Conservation (phyloP, 2,113 vertebrate genomes). For the Erythrocercus mccallii region DNA sequence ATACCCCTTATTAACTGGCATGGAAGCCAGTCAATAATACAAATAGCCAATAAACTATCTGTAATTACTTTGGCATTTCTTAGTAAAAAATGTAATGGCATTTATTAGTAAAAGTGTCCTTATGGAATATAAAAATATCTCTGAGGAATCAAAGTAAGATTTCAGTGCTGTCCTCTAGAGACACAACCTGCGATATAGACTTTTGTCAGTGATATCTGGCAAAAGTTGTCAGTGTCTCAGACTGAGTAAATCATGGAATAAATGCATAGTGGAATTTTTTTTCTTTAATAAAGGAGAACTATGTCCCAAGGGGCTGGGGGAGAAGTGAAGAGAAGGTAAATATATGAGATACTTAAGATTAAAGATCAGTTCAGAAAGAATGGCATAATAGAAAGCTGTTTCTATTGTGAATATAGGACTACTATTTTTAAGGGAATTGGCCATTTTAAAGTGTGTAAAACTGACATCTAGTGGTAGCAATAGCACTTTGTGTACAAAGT, state of each 20-base stretch:
- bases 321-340: not conserved
- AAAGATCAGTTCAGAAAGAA: not conserved
- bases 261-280: not conserved
- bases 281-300: not conserved
- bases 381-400: not conserved
- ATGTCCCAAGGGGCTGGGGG: not conserved
- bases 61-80: not conserved
- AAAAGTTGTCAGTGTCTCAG: not conserved
- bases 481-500: not conserved
- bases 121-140: not conserved
- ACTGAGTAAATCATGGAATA: not conserved
- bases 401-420: not conserved
- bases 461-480: slow-evolving; percentile 62
- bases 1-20: not conserved
- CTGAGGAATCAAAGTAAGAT: not conserved
- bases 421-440: not conserved
- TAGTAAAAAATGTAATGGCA: not conserved
- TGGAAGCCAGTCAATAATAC: not conserved
- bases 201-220: not conserved
- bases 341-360: not conserved
- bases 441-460: slow-evolving; percentile 11
- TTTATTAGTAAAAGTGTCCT: not conserved
- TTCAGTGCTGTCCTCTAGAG: not conserved
- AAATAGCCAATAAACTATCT: not conserved
- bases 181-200: not conserved